These are phyloP conservation scores for Calameuta pallipes DNA, from an alignment of 2,888 invertebrate species.

Conservation along the genomic window DNA sequence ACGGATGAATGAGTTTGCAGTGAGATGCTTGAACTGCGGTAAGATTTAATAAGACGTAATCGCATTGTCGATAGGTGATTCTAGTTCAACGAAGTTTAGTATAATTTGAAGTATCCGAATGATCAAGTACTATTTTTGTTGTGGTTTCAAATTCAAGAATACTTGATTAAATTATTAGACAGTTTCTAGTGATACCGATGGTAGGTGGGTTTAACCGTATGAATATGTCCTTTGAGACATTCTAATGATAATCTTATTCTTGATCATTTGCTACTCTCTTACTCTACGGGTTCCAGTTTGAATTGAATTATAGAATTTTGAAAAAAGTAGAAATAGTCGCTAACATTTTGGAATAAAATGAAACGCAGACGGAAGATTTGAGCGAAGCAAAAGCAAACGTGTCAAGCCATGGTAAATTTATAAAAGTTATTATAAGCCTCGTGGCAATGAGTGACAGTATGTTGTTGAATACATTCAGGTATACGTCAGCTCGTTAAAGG, in stretches of 20 bases:
- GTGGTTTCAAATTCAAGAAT: not conserved
- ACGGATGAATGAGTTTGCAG: not conserved
- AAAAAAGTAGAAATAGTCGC: not conserved
- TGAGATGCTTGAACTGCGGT: not conserved
- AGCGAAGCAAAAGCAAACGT: not conserved
- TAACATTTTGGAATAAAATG: not conserved
- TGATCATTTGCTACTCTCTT: not conserved
- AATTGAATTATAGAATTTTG: not conserved
- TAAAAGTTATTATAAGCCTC: not conserved
- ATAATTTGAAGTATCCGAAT: not conserved
- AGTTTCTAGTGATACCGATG: not conserved
- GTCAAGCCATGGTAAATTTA: not conserved
- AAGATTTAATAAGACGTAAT: not conserved
- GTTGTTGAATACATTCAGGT: not conserved
- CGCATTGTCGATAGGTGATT: not conserved
- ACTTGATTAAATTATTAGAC: not conserved
- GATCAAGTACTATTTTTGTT: not conserved
- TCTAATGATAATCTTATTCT: not conserved
- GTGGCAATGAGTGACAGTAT: not conserved
- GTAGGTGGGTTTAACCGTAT: not conserved
- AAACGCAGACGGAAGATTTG: not conserved
- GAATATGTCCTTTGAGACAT: not conserved
- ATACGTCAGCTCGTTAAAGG: not conserved
- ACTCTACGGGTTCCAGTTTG: not conserved
- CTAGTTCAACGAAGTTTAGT: not conserved